Evolutionary conservation across 2,113 vertebrate species (phyloP).

Genomic region (Macquaria ambigua): DNA sequence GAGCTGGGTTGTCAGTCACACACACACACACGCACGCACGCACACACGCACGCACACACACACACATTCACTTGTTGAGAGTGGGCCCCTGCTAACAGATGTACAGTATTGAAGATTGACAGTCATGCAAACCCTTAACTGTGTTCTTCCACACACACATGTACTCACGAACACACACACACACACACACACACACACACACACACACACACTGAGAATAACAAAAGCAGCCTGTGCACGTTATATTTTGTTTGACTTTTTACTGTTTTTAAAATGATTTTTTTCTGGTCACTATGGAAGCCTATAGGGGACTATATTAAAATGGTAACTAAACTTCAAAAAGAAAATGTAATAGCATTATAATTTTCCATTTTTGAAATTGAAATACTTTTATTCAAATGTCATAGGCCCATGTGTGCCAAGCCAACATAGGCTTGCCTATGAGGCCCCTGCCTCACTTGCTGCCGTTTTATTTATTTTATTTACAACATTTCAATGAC

Average conservation of each 20-base stretch:
- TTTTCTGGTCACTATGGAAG: background rate
- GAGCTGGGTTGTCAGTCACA: background rate
- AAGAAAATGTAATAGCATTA: too few relatives aligned
- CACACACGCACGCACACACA: background rate
- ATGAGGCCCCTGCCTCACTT: too few relatives aligned
- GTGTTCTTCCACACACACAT: background rate
- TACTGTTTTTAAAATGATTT: background rate
- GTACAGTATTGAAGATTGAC: background rate
- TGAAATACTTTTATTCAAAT: too few relatives aligned
- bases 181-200: background rate
- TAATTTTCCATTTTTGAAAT: too few relatives aligned
- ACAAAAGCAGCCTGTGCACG: background rate
- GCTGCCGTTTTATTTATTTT: too few relatives aligned
- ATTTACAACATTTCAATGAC: too few relatives aligned
- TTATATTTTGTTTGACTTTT: background rate
- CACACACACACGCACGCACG: background rate
- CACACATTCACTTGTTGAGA: conserved; percentile 2
- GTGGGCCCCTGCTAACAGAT: background rate
- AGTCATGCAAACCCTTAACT: background rate
- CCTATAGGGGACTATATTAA: too few relatives aligned
- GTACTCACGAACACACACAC: background rate
- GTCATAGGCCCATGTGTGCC: too few relatives aligned
- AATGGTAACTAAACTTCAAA: too few relatives aligned
- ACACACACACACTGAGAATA: background rate
- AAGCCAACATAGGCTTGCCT: too few relatives aligned